Evolutionary conservation across 2,797 vertebrate genomes (phyloP), one percentile per base, ranked within the genome.

Genomic region (Myioborus miniatus): DNA sequence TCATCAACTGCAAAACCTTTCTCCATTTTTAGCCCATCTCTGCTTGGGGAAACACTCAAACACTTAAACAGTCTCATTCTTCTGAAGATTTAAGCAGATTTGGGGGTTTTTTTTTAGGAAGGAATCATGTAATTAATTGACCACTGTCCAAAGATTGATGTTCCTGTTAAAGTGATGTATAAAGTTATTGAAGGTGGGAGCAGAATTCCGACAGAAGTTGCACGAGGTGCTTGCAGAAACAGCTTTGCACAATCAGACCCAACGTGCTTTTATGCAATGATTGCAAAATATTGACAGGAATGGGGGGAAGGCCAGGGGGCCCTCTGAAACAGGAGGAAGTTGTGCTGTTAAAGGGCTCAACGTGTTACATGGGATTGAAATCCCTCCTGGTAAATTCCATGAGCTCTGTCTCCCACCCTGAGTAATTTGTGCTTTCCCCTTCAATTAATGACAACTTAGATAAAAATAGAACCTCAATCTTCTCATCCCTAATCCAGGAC

Each of bases 401-500:
- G 37, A 39, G 43, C 53, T 91, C 72, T 78, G 34, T 16, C 1
- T 24, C 50, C 13, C 46, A 20, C n/a, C 23, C 30, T 34, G 32
- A 80, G 46, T 15, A 41, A 68, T 50, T 75, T 34, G 8, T 59
- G 39, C 75, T 83, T 65, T 22, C 27, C 55, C 8, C 4, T 71
- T 90, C 69, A 26, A 46, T 82, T 70, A 65, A 69, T 60, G 59
- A 17, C 55, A 67, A n/a, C 46, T 49, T 19, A 18, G 68, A 15
- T 79, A 85, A 89, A 93, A 93, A 89, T 87, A 94, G 93, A 91
- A 46, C 15, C 15, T 84, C 77, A 89, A 85, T 85, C 93, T 77
- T n/a, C 90, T 95, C 86, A 85, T 94, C 91, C 72, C 84, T 94
- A 90, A 90, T 70, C 86, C 83, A 90, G 71, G 20, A 67, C 52